Percentiles rank a stretch among this genome's conserved stretches.
These are phyloP conservation scores for Spodoptera exigua DNA, from an alignment of 2,888 invertebrate genomes.

Conservation along the genomic window DNA sequence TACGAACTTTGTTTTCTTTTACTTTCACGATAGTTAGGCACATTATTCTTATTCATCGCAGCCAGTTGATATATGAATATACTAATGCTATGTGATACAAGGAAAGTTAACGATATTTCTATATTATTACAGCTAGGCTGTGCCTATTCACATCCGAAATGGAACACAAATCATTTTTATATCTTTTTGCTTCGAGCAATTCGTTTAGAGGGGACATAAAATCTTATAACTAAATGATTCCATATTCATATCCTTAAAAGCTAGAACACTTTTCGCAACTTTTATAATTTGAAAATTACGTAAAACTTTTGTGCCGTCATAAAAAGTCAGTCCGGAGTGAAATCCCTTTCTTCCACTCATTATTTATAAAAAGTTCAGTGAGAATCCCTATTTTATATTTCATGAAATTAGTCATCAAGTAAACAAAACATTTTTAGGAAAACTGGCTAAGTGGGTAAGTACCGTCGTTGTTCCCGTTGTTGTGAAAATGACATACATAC, in stretches of 20 bases:
- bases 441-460: not conserved
- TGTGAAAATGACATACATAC: no score
- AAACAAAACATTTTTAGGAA: slow-evolving; percentile 10
- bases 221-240: slow-evolving; percentile 63
- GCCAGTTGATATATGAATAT: slow-evolving; percentile 17
- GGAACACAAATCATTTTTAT: slow-evolving; percentile 58
- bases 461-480: no score
- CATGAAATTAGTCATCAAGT: slow-evolving; percentile 36
- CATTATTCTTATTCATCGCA: slow-evolving; percentile 11
- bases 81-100: slow-evolving; percentile 21
- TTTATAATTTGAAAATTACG: slow-evolving; percentile 65
- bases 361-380: slow-evolving; percentile 58
- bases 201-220: slow-evolving; percentile 58
- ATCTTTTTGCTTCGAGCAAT: slow-evolving; percentile 48
- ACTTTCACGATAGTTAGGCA: slow-evolving; percentile 15
- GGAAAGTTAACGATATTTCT: slow-evolving; percentile 39
- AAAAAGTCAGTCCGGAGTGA: slow-evolving; percentile 62
- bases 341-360: slow-evolving; percentile 59
- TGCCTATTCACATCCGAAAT: slow-evolving; percentile 30
- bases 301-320: slow-evolving; percentile 63
- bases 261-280: slow-evolving; percentile 60
- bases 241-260: slow-evolving; percentile 64
- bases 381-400: slow-evolving; percentile 52
- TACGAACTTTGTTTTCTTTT: slow-evolving; percentile 14
- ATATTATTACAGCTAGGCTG: slow-evolving; percentile 39